Conservation (phyloP, 2,797 vertebrate species). For the Merluccius polli region DNA sequence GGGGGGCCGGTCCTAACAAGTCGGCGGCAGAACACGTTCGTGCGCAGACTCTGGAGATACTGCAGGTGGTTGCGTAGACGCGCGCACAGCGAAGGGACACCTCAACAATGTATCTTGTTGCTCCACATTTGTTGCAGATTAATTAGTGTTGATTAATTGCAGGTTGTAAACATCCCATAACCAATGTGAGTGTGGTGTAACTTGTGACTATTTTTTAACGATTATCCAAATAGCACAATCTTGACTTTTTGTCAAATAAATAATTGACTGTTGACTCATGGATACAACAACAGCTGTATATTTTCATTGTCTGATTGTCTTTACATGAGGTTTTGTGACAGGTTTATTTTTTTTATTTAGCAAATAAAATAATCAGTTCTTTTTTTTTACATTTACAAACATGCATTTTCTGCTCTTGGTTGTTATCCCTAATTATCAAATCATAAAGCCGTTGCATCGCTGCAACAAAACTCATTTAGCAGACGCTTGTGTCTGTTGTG, state of each 20-base stretch:
- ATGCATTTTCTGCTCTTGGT: not conserved
- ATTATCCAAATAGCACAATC: not conserved
- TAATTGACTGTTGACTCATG: not conserved
- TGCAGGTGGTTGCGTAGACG: constrained; percentile 40
- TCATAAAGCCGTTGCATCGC: not conserved
- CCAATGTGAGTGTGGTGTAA: not conserved
- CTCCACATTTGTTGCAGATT: not conserved
- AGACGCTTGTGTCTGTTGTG: not conserved
- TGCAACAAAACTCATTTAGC: not conserved
- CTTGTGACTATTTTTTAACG: not conserved
- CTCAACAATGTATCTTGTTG: not conserved
- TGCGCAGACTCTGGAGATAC: constrained; percentile 21
- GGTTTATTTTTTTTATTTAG: too few relatives aligned
- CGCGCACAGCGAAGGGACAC: not conserved
- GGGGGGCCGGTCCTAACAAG: constrained; percentile 33
- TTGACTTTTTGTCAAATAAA: not conserved
- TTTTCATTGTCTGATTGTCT: not conserved
- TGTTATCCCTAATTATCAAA: not conserved
- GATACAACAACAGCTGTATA: constrained; percentile 10
- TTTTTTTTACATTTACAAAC: not conserved
- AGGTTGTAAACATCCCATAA: not conserved
- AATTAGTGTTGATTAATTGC: not conserved
- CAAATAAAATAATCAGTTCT: too few relatives aligned
- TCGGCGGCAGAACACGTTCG: constrained; percentile 24
- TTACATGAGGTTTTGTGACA: not conserved